Percentiles rank a stretch among this genome's conserved stretches.
phyloP scores from a whole-genome alignment of 2,797 vertebrate species.

The Phrynocephalus vlangalii region DNA sequence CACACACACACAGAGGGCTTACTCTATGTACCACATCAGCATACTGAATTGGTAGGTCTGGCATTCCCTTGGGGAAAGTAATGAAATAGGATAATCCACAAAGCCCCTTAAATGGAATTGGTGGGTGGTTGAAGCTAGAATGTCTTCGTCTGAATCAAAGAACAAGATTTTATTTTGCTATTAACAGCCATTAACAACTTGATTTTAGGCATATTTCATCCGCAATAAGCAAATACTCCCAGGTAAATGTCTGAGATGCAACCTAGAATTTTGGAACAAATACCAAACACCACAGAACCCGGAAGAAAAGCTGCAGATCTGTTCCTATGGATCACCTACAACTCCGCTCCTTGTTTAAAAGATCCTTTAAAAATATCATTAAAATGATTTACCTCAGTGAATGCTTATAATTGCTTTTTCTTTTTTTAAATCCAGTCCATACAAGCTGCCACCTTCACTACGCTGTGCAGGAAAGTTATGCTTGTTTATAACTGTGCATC shows the following conservation, averaged over 20 bases:
- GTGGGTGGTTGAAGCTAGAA: constrained; percentile 21
- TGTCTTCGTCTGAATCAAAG: constrained; percentile 51
- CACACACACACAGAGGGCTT: background rate
- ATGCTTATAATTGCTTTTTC: constrained; percentile 60
- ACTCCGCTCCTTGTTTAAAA: constrained; percentile 20
- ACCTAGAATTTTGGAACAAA: background rate
- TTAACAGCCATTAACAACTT: constrained; percentile 5
- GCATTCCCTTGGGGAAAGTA: constrained; percentile 59
- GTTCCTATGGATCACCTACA: constrained; percentile 5
- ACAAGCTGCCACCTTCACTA: constrained; percentile 60
- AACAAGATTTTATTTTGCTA: constrained; percentile 6
- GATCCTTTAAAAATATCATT: constrained; percentile 53
- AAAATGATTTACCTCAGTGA: constrained; percentile 61
- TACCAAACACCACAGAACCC: background rate
- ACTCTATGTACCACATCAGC: constrained; percentile 40
- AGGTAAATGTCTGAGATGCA: background rate
- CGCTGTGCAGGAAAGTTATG: constrained; percentile 58
- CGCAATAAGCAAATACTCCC: background rate
- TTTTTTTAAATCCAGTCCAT: constrained; percentile 43
- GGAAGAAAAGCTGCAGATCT: background rate
- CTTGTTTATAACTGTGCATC: constrained; percentile 70
- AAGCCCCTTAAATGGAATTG: constrained; percentile 36
- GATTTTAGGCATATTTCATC: constrained; percentile 15
- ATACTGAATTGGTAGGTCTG: constrained; percentile 38
- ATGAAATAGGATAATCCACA: constrained; percentile 67